Conservation (phyloP, 2,113 vertebrate genomes). For the Chloropsis hardwickii region DNA sequence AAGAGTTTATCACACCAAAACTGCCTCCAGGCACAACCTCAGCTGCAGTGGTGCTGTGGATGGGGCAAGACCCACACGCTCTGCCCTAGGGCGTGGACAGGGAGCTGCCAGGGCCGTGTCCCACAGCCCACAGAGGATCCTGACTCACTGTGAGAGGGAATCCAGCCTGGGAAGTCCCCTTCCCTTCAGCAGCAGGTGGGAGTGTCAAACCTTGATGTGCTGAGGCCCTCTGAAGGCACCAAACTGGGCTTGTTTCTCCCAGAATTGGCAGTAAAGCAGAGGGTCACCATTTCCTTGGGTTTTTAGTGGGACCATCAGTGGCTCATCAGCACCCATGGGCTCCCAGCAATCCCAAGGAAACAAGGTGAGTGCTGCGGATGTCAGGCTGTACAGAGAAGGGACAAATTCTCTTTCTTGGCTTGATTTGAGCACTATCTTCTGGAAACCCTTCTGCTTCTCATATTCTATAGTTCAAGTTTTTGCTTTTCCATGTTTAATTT, state of each 20-base stretch:
- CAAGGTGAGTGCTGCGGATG: fast-evolving
- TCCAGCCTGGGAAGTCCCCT: neutral
- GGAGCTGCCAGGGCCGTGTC: neutral
- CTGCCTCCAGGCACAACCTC: neutral
- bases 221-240: neutral
- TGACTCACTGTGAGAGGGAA: neutral
- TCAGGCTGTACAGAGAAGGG: neutral
- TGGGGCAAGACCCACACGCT: neutral
- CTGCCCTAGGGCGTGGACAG: neutral
- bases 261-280: neutral
- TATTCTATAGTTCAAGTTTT: neutral
- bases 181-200: neutral
- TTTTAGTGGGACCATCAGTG: neutral
- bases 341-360: fast-evolving
- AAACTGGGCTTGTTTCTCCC: fast-evolving
- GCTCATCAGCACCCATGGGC: neutral
- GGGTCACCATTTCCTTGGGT: neutral
- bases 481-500: neutral
- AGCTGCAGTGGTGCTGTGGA: neutral
- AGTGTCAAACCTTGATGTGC: neutral
- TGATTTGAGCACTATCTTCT: neutral
- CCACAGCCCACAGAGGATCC: neutral
- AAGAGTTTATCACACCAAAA: neutral
- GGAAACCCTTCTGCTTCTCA: neutral
- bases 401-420: neutral